Evolutionary conservation across 2,113 vertebrate genomes (phyloP), one percentile per base, ranked within the genome.

Genomic region (Hepsetus odoe): DNA sequence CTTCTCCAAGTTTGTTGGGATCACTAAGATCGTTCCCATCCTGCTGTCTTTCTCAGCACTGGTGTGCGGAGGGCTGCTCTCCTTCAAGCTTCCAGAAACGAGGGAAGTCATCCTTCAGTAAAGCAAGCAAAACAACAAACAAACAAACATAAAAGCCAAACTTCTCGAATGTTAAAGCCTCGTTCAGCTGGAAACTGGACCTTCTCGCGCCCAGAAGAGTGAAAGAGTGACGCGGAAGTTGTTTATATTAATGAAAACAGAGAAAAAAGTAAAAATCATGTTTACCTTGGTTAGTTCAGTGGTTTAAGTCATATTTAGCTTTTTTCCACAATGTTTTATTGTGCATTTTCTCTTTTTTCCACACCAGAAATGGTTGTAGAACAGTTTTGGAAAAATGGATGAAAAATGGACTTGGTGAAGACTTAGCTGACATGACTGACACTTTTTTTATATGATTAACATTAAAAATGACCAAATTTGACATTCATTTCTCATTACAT

Each of bases 1-100:
- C 87, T 99, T 99, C 32, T 94, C 96, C 65, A 95, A 96, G 62
- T 98, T 98, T 1, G 95, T 99, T 12, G 95, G 96, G 72, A 91
- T 98, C 85, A 98, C 97, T 10, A 95, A 97, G 87, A 96, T 98
- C 79, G 82, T 99, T 79, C 98, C 97, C 84, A 98, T 98, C 86
- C 94, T 98, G 32, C 85, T 99, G 92, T 96, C 97, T 83, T 98
- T 97, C 83, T 89, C 94, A 0, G 95, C 96, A 7, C 92, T 99
- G 24, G 93, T 97, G 76, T 99, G 94, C 1, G 97, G 98, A 51
- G 97, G 96, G 2, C 87, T 99, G 84, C 89, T 99, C 64, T 95
- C 97, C 18, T 90, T 98, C 53, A 95, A 96, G 78, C 91, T 99
- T 82, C 97, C 98, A 2, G 98, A 99, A 87, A 99, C 97, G 4